Conservation (phyloP, 2,888 invertebrate genomes). For the Mactromeris polynyma region DNA sequence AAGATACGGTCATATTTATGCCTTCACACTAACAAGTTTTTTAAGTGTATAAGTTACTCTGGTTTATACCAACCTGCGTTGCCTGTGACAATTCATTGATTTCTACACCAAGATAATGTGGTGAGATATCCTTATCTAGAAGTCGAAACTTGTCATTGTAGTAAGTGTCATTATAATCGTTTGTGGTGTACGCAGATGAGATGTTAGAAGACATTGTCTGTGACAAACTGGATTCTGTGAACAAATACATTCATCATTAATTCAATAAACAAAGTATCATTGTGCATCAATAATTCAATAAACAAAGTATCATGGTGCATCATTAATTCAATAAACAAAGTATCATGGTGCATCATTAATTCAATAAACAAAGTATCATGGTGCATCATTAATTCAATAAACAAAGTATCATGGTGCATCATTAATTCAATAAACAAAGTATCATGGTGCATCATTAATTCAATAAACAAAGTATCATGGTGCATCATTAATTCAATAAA, state of each 20-base stretch:
- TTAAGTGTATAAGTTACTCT: neutral
- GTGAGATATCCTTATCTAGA: slow-evolving; percentile 50
- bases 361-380: no score
- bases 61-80: slow-evolving; percentile 1
- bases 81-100: slow-evolving; percentile 21
- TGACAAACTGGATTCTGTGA: slow-evolving; percentile 47
- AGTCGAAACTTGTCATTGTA: slow-evolving; percentile 43
- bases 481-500: no score
- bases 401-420: no score
- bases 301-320: no score
- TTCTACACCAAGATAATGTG: slow-evolving; percentile 63
- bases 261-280: neutral
- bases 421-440: no score
- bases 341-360: no score
- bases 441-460: no score
- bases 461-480: no score
- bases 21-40: no score
- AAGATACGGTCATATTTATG: no score
- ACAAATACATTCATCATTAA: neutral
- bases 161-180: slow-evolving; percentile 25
- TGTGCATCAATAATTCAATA: neutral
- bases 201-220: slow-evolving; percentile 10
- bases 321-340: no score
- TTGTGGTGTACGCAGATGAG: slow-evolving; percentile 33
- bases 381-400: no score